These are phyloP conservation scores for Microchrysa polita DNA, from an alignment of 2,888 invertebrate genomes.

Conservation along the genomic window DNA sequence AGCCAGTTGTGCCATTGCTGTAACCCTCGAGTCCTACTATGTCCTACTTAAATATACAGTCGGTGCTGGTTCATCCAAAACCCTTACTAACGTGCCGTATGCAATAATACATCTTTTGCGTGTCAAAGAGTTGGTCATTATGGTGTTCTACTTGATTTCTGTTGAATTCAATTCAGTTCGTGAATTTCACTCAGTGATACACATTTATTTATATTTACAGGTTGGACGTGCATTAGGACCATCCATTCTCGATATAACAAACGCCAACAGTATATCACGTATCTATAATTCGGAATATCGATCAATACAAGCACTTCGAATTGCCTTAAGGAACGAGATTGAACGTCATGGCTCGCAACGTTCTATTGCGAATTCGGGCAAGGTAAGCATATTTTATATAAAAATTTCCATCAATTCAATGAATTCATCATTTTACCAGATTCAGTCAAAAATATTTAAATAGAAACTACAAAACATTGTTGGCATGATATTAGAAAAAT, in stretches of 20 bases:
- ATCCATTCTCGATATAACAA: conserved; percentile 84
- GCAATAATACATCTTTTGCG: too few relatives aligned
- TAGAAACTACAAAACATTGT: neutral
- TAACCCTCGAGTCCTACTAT: too few relatives aligned
- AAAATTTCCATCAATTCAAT: neutral
- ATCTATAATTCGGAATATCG: conserved; percentile 83
- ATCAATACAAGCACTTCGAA: conserved; percentile 73
- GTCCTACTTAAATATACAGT: too few relatives aligned
- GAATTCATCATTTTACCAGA: neutral
- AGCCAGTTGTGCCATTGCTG: too few relatives aligned
- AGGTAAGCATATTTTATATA: conserved; percentile 6
- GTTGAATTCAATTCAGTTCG: too few relatives aligned
- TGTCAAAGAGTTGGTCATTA: too few relatives aligned
- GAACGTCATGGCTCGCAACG: conserved; percentile 47
- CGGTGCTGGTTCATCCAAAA: too few relatives aligned
- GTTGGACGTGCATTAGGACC: conserved; percentile 85
- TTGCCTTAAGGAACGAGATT: conserved; percentile 67
- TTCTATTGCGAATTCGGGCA: conserved; percentile 2
- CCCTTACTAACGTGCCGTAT: too few relatives aligned
- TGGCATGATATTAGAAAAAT: conserved; percentile 32
- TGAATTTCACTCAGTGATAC: too few relatives aligned
- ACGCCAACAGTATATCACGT: conserved; percentile 83
- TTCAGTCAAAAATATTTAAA: too few relatives aligned
- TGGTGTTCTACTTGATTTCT: too few relatives aligned
- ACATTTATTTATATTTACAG: too few relatives aligned